Percentiles rank a stretch among this genome's conserved stretches.
phyloP scores from a whole-genome alignment of 2,797 vertebrate genomes.

The Alectoris magna region DNA sequence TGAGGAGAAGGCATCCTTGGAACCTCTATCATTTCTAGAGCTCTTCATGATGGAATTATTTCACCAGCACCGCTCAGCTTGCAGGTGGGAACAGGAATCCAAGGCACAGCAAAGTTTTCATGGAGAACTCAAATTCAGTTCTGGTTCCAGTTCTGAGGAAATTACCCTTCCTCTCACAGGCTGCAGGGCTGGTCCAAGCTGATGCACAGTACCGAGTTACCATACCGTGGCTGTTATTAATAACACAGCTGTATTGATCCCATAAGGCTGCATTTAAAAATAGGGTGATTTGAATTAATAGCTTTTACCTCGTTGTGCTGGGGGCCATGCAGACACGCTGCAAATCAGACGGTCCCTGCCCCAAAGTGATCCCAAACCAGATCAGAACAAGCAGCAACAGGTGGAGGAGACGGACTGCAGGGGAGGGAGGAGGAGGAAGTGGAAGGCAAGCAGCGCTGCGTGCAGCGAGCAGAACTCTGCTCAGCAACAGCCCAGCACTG shows the following conservation, averaged over 20 bases:
- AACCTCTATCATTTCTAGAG: neutral
- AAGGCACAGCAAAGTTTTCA: neutral
- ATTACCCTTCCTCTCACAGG: neutral
- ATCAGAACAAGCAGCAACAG: constrained; percentile 69
- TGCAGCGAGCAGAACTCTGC: constrained; percentile 52
- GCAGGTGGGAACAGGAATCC: neutral
- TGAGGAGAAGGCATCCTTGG: neutral
- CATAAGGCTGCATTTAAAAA: constrained; percentile 50
- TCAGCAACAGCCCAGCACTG: constrained; percentile 46
- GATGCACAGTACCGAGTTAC: neutral
- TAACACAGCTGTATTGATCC: constrained; percentile 52
- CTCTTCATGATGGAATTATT: neutral
- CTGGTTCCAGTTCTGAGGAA: constrained; percentile 6
- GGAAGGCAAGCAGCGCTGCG: neutral
- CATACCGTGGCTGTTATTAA: neutral
- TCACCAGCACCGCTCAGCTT: neutral
- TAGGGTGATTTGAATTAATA: constrained; percentile 52
- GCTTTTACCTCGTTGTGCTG: constrained; percentile 39
- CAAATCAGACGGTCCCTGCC: constrained; percentile 67
- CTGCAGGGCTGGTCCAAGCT: neutral
- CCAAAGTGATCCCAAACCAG: constrained; percentile 60
- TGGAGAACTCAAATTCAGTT: neutral
- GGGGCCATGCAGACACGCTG: constrained; percentile 52
- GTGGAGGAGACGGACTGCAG: constrained; percentile 59
- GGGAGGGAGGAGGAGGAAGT: constrained; percentile 68